Base-by-base conservation (phyloP, 2,888 invertebrate genomes). In the Crocallis elinguaria region DNA sequence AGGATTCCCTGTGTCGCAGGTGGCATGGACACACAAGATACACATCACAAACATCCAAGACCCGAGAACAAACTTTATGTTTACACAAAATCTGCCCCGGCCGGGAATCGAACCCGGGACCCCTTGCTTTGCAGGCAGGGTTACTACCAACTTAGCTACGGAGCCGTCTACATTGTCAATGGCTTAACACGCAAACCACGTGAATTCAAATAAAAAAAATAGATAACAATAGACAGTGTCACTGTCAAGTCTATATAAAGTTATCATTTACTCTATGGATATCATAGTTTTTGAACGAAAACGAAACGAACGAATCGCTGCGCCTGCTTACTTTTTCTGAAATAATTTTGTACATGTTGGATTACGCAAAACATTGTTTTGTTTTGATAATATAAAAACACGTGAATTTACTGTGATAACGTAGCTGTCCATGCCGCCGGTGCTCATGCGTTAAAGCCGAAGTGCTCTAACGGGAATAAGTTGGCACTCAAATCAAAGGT, bases 281-380 rank as follows among this genome's bases (percentile, higher is more conserved):
- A 19, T 19, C 5, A 4, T 19, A 23, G 1, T 27, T 27, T 11
- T 11, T 44, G 49, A 51, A 42, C 44, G 52, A 55, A n/a, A n/a
- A 57, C 54, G 49, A 57, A 56, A 39, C 41, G 50, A 42, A 41
- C 33, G 38, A 38, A 38, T 7, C 25, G 43, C 21, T 16, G 7
- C 37, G 27, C 33, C 19, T 19, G 35, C 13, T 36, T n/a, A 29
- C 9, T 33, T 44, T 30, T 45, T 42, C 11, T 2, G 11, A 35
- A 41, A 32, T 42, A 35, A 43, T 11, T 35, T 45, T 38, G 17
- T n/a, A 33, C 16, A 25, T 17, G 50, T 39, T 30, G 14, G n/a
- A 23, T 35, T 32, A 33, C 25, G 19, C 45, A 41, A 51, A 51
- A 42, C 62, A 50, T 60, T 57, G 62, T 56, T 57, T 62, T 60